phyloP scores from a whole-genome alignment of 2,888 invertebrate species.

The Sminthurinus aureus region DNA sequence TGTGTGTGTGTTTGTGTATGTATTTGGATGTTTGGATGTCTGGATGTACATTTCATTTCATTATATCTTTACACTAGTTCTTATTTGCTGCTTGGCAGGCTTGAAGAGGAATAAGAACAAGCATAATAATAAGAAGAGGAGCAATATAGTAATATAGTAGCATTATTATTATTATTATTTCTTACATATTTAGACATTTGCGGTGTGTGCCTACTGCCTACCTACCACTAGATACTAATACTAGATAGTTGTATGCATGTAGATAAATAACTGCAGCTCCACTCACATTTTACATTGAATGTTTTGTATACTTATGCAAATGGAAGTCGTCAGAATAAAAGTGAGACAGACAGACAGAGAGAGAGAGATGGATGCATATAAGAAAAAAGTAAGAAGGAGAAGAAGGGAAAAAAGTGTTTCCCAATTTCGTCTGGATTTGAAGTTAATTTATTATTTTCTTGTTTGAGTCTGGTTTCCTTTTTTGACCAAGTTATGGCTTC shows the following conservation, averaged over 20 bases:
- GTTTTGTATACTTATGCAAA: neutral
- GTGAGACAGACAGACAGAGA: neutral
- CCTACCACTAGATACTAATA: neutral
- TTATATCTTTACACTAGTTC: too few relatives aligned
- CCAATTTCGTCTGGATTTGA: slow-evolving; percentile 31
- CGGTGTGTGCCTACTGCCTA: neutral
- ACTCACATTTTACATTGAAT: too few relatives aligned
- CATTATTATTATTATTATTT: neutral
- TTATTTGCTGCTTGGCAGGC: too few relatives aligned
- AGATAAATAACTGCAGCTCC: too few relatives aligned
- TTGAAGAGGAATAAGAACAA: neutral
- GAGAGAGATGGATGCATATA: slow-evolving; percentile 13
- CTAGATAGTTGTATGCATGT: too few relatives aligned
- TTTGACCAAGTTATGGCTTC: slow-evolving; percentile 23
- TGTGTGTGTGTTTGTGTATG: neutral
- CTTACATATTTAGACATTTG: neutral
- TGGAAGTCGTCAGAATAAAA: neutral
- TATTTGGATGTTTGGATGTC: neutral
- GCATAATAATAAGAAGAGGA: too few relatives aligned
- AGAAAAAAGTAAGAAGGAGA: neutral
- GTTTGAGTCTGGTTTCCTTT: slow-evolving; percentile 32
- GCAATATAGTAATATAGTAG: too few relatives aligned
- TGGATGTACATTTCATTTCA: too few relatives aligned
- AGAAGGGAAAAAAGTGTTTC: slow-evolving; percentile 8
- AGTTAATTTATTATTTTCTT: slow-evolving; percentile 34